Evolutionary conservation across 2,797 vertebrate species (phyloP), one percentile per base, ranked within the genome.

Genomic region (Dallia pectoralis): DNA sequence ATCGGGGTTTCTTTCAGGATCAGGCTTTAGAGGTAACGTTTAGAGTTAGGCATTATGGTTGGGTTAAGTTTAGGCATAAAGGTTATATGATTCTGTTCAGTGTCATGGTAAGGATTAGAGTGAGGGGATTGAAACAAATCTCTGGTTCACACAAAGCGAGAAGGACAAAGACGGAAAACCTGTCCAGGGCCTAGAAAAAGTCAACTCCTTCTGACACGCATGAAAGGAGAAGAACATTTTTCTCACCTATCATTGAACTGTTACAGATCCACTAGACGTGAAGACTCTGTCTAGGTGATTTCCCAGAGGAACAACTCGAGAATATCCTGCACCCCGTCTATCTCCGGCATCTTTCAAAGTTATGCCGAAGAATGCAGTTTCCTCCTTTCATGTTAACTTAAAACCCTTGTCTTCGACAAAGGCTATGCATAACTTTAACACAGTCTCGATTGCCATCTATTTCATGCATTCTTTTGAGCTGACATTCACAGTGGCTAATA

Each of bases 321-420:
- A 36, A 40, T 40, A 19, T 36, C 65, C 40, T 33, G 22, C 33
- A 40, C 66, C 44, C 62, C 44, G 30, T 12, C 19, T 40, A 15
- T 19, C 19, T 36, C 33, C 19, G 22, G 32, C n/a, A 22, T 77
- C 66, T 12, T 40, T 44, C 40, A 48, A 56, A 33, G 18, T n/a
- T 51, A 30, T 36, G 71, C 67, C 67, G 75, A 82, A 56, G 4
- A 67, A 25, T 7, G 22, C 49, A 33, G 32, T 71, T 44, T 62
- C n/a, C 53, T 4, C 27, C 49, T 3, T 2, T n/a, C 36, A 66
- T 51, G 63, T 75, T 63, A 56, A 40, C 74, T 25, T 62, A 51
- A 44, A 74, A 65, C 73, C 56, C 64, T 74, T 74, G 63, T 51
- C 19, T 64, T 69, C 72, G 44, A 44, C 51, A 22, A 63, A 49